Conservation (phyloP, 1,140 invertebrate genomes). For the Aphelenchoides fujianensis region DNA sequence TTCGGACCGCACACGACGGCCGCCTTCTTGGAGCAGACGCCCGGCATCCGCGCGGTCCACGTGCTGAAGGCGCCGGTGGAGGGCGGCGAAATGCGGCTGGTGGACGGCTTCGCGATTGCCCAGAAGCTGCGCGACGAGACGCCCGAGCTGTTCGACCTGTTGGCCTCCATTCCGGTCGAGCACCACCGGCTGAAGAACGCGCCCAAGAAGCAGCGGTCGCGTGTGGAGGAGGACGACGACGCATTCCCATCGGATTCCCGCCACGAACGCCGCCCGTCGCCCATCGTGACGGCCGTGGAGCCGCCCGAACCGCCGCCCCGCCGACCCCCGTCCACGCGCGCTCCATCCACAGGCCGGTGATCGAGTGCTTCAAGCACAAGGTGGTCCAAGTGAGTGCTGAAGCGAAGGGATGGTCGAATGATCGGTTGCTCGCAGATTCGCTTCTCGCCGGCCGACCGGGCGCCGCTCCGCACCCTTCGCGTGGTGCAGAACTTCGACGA, state of each 20-base stretch:
- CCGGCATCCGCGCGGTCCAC: constrained; percentile 66
- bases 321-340: constrained; percentile 23
- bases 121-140: constrained; percentile 65
- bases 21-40: constrained; percentile 73
- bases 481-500: too few relatives aligned
- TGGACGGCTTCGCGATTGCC: constrained; percentile 72
- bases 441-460: too few relatives aligned
- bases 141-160: constrained; percentile 67
- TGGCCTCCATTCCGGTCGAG: constrained; percentile 67
- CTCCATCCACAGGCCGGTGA: constrained; percentile 33
- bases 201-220: neutral
- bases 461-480: too few relatives aligned
- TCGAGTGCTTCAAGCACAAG: constrained; percentile 23
- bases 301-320: neutral
- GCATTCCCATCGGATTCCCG: neutral
- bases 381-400: neutral
- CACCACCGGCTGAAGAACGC: constrained; percentile 67
- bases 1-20: constrained; percentile 70
- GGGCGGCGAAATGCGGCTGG: constrained; percentile 72
- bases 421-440: too few relatives aligned
- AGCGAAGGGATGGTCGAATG: too few relatives aligned
- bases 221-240: neutral
- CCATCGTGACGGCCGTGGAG: constrained; percentile 4
- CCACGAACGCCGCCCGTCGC: neutral
- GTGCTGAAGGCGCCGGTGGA: constrained; percentile 66